phyloP scores from a whole-genome alignment of 2,113 vertebrate genomes.

The Carettochelys insculpta region DNA sequence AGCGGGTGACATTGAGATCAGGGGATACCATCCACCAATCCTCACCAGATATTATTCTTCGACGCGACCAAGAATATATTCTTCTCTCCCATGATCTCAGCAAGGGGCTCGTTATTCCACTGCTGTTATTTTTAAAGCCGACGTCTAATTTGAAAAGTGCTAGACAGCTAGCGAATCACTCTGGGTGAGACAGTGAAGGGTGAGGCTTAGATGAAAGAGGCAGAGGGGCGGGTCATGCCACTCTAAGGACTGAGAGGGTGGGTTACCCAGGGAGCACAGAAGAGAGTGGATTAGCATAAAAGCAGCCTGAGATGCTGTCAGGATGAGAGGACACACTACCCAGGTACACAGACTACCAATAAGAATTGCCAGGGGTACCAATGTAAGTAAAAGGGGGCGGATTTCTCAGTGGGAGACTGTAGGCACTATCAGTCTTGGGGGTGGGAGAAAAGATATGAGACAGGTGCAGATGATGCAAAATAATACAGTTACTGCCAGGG shows the following conservation, averaged over 20 bases:
- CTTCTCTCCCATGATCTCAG: background rate
- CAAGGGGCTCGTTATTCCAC: background rate
- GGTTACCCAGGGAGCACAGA: slow-evolving; percentile 1
- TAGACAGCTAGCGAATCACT: slow-evolving; percentile 19
- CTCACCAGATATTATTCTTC: slow-evolving; percentile 25
- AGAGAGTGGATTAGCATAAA: background rate
- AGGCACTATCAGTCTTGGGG: background rate
- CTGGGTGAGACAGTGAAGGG: slow-evolving; percentile 43
- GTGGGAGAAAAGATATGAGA: background rate
- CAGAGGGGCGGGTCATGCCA: slow-evolving; percentile 10
- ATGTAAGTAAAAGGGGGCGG: background rate
- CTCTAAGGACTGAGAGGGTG: rapidly evolving
- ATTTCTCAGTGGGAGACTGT: rapidly evolving
- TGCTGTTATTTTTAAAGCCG: background rate
- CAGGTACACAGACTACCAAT: background rate
- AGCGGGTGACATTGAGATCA: background rate
- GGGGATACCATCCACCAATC: slow-evolving; percentile 27
- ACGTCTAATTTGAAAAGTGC: slow-evolving; percentile 6
- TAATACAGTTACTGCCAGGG: background rate
- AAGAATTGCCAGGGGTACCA: slow-evolving; percentile 18
- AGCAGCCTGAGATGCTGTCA: slow-evolving; percentile 30
- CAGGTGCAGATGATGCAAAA: background rate
- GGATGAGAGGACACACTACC: background rate
- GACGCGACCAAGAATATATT: background rate
- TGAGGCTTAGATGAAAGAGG: slow-evolving; percentile 44